Percentiles rank a stretch among this genome's conserved stretches.
Conservation (phyloP, 2,113 vertebrate genomes). For the Cacatua alba region DNA sequence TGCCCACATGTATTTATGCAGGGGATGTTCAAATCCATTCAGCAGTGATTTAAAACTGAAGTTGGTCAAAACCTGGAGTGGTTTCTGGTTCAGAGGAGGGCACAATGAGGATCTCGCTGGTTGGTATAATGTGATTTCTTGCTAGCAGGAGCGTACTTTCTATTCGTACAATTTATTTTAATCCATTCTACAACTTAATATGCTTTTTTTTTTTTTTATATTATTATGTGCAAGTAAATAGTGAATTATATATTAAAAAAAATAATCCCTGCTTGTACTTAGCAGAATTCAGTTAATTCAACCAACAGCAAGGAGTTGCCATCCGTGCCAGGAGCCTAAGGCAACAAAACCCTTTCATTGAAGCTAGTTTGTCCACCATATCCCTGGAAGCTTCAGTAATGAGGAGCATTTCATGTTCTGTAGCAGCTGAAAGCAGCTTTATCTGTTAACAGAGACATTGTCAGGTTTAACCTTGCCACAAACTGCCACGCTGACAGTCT, state of each 20-base stretch:
- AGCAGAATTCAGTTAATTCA: not conserved
- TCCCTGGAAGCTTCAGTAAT: not conserved
- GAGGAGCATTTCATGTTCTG: not conserved
- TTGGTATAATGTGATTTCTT: not conserved
- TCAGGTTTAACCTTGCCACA: not conserved
- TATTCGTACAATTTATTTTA: not conserved
- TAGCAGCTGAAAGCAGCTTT: not conserved
- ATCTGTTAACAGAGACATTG: not conserved
- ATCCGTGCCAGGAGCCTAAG: not conserved
- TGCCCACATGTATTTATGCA: not conserved
- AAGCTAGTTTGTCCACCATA: fast-evolving
- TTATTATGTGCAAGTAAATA: not conserved
- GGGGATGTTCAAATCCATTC: not conserved
- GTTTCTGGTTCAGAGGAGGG: not conserved
- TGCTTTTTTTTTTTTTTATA: not conserved
- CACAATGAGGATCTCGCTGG: not conserved
- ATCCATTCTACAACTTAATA: not conserved
- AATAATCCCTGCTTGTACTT: not conserved
- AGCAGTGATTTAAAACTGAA: not conserved
- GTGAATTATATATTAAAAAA: not conserved
- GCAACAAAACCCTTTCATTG: not conserved
- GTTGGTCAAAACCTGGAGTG: not conserved
- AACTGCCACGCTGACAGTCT: fast-evolving
- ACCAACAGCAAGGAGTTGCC: fast-evolving
- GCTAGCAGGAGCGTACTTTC: not conserved